phyloP scores from a whole-genome alignment of 2,888 invertebrate species.

The Phengaris alcon region DNA sequence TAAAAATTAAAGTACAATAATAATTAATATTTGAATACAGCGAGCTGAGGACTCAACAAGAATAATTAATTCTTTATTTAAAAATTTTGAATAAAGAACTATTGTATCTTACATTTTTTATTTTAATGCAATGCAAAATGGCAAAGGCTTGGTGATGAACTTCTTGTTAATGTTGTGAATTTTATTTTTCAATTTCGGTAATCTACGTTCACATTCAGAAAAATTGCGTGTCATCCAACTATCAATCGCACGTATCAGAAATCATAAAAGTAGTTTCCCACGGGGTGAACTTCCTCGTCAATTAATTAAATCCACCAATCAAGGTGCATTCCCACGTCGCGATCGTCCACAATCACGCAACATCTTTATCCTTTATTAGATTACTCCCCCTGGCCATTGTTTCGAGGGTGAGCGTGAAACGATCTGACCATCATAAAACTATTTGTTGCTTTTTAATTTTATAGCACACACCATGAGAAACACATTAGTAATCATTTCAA shows the following conservation, averaged over 20 bases:
- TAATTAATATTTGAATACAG: too few relatives aligned
- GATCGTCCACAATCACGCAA: conserved; percentile 78
- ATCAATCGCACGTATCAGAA: conserved; percentile 32
- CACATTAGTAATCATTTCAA: not conserved
- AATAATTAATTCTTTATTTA: not conserved
- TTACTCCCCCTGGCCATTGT: conserved; percentile 64
- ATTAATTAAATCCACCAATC: conserved; percentile 74
- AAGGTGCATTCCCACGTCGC: conserved; percentile 74
- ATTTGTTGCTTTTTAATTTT: conserved; percentile 41
- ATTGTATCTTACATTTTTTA: not conserved
- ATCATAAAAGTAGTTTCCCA: conserved; percentile 54
- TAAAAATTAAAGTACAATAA: too few relatives aligned
- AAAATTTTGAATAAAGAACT: not conserved
- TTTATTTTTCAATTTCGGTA: conserved; percentile 15
- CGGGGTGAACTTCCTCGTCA: conserved; percentile 58
- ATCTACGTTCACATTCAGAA: not conserved
- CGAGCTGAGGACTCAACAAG: too few relatives aligned
- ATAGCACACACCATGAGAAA: conserved; percentile 20
- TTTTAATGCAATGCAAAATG: not conserved
- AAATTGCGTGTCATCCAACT: conserved; percentile 26
- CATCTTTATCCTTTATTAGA: conserved; percentile 75
- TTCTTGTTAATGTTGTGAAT: not conserved
- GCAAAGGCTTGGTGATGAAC: not conserved
- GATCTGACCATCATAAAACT: conserved; percentile 57
- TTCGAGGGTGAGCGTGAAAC: conserved; percentile 75